These are phyloP conservation scores for Tanytarsus gracilentus DNA, from an alignment of 2,888 invertebrate species.

Conservation along the genomic window DNA sequence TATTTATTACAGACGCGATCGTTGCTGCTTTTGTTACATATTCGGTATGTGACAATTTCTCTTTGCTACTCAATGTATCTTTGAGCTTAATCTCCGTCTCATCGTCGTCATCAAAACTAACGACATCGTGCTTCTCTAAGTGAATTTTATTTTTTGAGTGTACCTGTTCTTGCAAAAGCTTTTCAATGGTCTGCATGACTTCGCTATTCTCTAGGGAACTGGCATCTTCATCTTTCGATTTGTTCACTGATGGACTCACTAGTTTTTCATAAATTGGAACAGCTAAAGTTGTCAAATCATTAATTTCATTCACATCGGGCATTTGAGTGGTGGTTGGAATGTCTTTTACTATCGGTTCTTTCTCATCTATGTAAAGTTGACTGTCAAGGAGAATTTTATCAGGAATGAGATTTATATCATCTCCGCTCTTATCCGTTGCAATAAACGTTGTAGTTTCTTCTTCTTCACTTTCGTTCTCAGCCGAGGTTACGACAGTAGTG, in stretches of 20 bases:
- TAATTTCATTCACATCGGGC: conserved; percentile 22
- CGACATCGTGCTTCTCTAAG: conserved; percentile 33
- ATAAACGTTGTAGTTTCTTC: neutral
- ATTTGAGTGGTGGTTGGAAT: conserved; percentile 32
- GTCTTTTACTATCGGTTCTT: conserved; percentile 35
- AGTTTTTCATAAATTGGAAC: conserved; percentile 1
- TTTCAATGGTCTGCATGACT: conserved; percentile 21
- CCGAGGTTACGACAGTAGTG: neutral
- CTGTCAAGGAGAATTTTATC: conserved; percentile 35
- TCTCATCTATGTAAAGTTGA: conserved; percentile 35
- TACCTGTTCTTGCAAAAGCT: conserved; percentile 14
- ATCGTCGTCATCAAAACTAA: conserved; percentile 20
- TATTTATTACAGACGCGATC: conserved; percentile 38
- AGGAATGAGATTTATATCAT: neutral
- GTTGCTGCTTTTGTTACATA: conserved; percentile 39
- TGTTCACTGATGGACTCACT: neutral
- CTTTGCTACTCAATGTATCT: conserved; percentile 33
- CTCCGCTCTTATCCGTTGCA: neutral
- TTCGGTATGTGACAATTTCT: conserved; percentile 9
- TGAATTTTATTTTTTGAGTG: neutral
- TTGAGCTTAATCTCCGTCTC: conserved; percentile 31
- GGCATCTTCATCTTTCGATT: neutral
- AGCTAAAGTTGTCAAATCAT: neutral
- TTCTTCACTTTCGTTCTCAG: conserved; percentile 1
- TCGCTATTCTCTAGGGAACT: conserved; percentile 17